Evolutionary conservation across 1,140 invertebrate genomes (phyloP), one percentile per base, ranked within the genome.

Genomic region (Gerris buenoi): DNA sequence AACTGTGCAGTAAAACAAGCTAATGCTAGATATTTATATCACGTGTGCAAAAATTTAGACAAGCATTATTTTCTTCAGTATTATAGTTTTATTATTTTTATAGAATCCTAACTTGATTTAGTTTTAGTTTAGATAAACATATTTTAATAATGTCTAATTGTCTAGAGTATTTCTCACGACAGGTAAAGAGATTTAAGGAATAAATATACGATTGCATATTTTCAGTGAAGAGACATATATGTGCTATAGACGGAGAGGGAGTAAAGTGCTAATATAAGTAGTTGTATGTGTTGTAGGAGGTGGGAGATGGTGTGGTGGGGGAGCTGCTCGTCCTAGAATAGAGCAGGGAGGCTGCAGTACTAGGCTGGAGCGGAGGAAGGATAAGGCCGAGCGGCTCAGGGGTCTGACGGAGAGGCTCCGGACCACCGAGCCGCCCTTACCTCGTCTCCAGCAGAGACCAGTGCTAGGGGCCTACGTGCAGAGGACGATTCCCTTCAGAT

Each of bases 351-450:
- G 25, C 64, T 28, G 26, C 58, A 60, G 18, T 63, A 76, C 74
- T 60, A 71, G 72, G 65, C 66, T 66, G 75, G 77, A 72, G 74
- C 77, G 71, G 59, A 79, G 79, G 76, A 82, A 78, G 77, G 84
- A 82, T 73, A 86, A 86, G 75, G 81, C 86, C 18, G 84, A 88
- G 74, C 81, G 85, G 67, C 79, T 90, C 67, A 83, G 84, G 69
- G 87, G 89, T 76, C 80, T 91, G 67, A 90, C 88, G 2, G 87
- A 90, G 74, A 81, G 87, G 66, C 78, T 90, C 26, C 84, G 84
- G 69, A 81, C 81, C 69, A 77, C 80, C 29, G 74, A 78, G 18
- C 78, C 79, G 27, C 75, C 78, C 13, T 75, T 76, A 59, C 73
- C 79, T n/a, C 81, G 79, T 71, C 77, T 82, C 23, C 82, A 83